These are phyloP conservation scores for Leucozona laternaria DNA, from an alignment of 2,888 invertebrate species.

Conservation along the genomic window DNA sequence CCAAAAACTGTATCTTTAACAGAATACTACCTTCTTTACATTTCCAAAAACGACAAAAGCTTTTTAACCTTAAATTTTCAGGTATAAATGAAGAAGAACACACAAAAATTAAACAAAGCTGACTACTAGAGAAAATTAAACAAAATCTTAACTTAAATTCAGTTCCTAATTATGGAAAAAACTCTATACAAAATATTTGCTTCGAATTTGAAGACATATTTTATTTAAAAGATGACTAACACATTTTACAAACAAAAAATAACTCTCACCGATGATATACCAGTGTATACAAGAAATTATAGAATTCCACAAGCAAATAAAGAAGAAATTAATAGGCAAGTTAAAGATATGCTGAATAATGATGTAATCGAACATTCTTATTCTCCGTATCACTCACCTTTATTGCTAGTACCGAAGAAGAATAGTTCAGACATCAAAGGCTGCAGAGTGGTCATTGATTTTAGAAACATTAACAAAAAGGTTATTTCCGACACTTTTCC, in stretches of 20 bases:
- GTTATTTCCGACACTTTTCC: constrained; percentile 37
- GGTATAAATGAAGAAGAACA: background rate
- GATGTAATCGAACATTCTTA: constrained; percentile 44
- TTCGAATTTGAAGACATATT: background rate
- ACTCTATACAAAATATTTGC: constrained; percentile 6
- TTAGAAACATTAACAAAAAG: constrained; percentile 37
- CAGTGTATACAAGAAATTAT: constrained; percentile 5
- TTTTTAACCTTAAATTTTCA: background rate
- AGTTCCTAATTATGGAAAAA: constrained; percentile 12
- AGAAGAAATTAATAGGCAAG: background rate
- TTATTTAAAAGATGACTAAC: constrained; percentile 40
- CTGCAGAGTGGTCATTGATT: constrained; percentile 28
- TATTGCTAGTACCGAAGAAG: constrained; percentile 50
- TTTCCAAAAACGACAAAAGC: background rate
- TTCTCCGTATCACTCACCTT: constrained; percentile 53
- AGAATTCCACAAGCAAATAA: constrained; percentile 1
- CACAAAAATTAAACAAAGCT: background rate
- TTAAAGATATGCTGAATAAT: constrained; percentile 9
- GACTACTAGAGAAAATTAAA: background rate
- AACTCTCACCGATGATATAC: background rate
- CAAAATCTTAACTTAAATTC: background rate
- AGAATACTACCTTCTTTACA: background rate
- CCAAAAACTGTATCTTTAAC: background rate
- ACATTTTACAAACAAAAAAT: background rate
- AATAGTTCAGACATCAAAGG: constrained; percentile 5